A percentile compares a stretch with the other conserved stretches of the same genome.
These are phyloP conservation scores for Agapornis canus DNA, from an alignment of 2,797 vertebrate species.

Conservation along the genomic window DNA sequence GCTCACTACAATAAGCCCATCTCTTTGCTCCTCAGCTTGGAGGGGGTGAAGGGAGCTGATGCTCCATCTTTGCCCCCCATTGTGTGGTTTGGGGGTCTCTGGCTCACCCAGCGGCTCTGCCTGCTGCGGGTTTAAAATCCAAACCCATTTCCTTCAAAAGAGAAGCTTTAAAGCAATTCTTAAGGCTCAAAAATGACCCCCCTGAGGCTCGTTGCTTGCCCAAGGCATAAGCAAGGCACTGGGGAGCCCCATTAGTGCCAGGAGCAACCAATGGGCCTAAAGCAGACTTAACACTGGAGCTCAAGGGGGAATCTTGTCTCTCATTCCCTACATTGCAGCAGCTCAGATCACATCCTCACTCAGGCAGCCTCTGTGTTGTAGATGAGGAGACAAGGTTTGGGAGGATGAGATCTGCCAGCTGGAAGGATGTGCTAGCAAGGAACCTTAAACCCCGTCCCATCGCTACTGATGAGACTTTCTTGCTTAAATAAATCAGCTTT, in stretches of 20 bases:
- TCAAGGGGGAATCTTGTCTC: neutral
- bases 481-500: neutral
- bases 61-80: accelerated
- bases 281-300: neutral
- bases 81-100: neutral
- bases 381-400: neutral
- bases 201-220: neutral
- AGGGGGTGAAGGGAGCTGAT: neutral
- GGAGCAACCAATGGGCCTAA: neutral
- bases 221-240: neutral
- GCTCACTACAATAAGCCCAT: accelerated
- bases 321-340: neutral
- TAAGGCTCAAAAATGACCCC: neutral
- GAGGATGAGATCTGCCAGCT: neutral
- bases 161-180: neutral
- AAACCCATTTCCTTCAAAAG: neutral
- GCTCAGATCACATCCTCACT: neutral
- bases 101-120: neutral
- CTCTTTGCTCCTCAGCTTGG: neutral
- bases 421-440: neutral
- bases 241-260: neutral
- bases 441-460: neutral
- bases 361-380: neutral
- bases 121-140: neutral
- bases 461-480: neutral